phyloP scores from a whole-genome alignment of 2,113 vertebrate species.

The Xenopus laevis region DNA sequence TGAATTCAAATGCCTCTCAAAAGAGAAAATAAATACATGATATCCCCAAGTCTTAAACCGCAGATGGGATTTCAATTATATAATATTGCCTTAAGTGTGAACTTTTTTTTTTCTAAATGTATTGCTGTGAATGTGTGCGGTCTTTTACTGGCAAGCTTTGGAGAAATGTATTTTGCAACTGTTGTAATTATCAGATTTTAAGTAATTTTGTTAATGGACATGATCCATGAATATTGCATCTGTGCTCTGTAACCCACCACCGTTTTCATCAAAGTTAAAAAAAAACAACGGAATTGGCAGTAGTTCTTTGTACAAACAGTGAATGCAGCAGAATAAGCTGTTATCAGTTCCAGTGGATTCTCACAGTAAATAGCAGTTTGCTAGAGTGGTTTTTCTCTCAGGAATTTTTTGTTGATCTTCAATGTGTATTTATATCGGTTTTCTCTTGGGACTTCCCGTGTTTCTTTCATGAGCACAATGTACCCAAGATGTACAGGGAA shows the following conservation, averaged over 20 bases:
- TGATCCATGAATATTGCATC: neutral
- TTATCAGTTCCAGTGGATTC: slow-evolving; percentile 1
- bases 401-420: slow-evolving; percentile 57
- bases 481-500: slow-evolving; percentile 48
- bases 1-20: too few species aligned
- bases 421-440: slow-evolving; percentile 54
- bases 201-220: neutral
- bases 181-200: too few species aligned
- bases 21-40: too few species aligned
- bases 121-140: too few species aligned
- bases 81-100: too few species aligned
- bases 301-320: neutral
- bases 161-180: too few species aligned
- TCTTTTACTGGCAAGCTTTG: too few species aligned
- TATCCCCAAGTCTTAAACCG: too few species aligned
- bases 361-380: slow-evolving; percentile 49
- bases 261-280: neutral
- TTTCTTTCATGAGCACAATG: slow-evolving; percentile 53
- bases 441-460: slow-evolving; percentile 50
- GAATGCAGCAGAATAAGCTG: neutral
- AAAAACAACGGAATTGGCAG: neutral
- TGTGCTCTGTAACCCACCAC: neutral
- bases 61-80: too few species aligned
- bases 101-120: too few species aligned
- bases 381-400: slow-evolving; percentile 52